Conservation (phyloP, 2,113 vertebrate genomes). For the Pangasianodon gigas region DNA sequence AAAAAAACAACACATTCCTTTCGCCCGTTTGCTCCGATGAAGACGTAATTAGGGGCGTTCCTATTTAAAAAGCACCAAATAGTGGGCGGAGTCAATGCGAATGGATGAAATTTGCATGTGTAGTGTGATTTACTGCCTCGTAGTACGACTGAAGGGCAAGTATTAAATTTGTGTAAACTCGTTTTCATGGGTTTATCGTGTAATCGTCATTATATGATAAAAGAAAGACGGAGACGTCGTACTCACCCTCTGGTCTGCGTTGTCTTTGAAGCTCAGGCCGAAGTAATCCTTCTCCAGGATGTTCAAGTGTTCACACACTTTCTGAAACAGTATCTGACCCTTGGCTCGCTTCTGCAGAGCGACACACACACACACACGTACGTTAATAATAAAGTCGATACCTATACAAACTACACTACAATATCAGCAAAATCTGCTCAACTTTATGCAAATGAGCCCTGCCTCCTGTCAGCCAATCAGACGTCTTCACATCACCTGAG, state of each 20-base stretch:
- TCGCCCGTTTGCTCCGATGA: too few relatives aligned
- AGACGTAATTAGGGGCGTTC: too few relatives aligned
- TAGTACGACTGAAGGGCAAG: too few relatives aligned
- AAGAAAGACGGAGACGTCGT: not conserved
- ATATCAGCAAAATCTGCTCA: not conserved
- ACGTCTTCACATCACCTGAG: not conserved
- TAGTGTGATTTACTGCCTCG: too few relatives aligned
- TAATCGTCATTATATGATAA: not conserved
- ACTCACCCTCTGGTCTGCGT: conserved; percentile 77
- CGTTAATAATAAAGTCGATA: not conserved
- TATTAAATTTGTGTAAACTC: too few relatives aligned
- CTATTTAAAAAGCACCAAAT: too few relatives aligned
- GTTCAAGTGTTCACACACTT: conserved; percentile 84
- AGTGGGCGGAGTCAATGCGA: too few relatives aligned
- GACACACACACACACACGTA: not conserved
- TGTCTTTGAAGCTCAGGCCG: conserved; percentile 77
- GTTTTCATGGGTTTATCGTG: too few relatives aligned
- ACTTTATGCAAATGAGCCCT: not conserved
- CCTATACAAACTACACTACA: not conserved
- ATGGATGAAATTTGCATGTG: too few relatives aligned
- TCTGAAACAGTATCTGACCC: conserved; percentile 79
- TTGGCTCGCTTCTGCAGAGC: conserved; percentile 78
- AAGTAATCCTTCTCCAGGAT: conserved; percentile 88
- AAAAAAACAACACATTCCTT: too few relatives aligned
- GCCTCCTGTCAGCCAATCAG: not conserved